phyloP scores from a whole-genome alignment of 37 sponge, comb jelly and placozoan genomes.

The Oopsacas minuta region DNA sequence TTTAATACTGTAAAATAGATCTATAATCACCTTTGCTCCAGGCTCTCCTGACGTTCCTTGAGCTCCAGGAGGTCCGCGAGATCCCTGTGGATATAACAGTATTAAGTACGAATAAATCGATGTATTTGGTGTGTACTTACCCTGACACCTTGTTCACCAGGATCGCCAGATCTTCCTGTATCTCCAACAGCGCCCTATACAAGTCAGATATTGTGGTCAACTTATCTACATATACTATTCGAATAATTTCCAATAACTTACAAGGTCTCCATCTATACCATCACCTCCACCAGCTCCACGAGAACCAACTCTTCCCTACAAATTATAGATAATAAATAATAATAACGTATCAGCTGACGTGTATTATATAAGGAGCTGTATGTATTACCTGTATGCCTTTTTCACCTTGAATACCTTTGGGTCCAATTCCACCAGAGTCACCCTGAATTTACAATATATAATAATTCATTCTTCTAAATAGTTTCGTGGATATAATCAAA shows the following conservation, averaged over 20 bases:
- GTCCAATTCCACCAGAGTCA: neutral
- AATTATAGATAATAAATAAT: neutral
- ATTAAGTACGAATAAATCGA: neutral
- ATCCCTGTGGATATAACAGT: neutral
- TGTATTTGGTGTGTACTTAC: neutral
- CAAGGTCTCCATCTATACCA: neutral
- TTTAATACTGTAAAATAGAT: neutral
- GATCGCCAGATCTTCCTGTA: neutral
- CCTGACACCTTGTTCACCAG: neutral
- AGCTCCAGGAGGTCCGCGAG: neutral
- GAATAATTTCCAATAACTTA: neutral
- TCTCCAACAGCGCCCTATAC: neutral
- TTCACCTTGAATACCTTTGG: neutral
- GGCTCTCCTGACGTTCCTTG: neutral
- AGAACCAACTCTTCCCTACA: neutral
- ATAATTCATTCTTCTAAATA: neutral
- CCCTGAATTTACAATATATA: neutral
- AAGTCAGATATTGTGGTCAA: no score
- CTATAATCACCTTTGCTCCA: neutral
- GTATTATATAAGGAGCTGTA: neutral
- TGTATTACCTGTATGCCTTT: neutral
- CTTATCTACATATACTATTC: neutral
- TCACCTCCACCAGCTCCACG: neutral
- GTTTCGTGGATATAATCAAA: neutral
- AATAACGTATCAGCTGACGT: neutral